Percentiles rank a stretch among this genome's conserved stretches.
Evolutionary conservation across 2,797 vertebrate species (phyloP).

Genomic region (Dipus sagitta): DNA sequence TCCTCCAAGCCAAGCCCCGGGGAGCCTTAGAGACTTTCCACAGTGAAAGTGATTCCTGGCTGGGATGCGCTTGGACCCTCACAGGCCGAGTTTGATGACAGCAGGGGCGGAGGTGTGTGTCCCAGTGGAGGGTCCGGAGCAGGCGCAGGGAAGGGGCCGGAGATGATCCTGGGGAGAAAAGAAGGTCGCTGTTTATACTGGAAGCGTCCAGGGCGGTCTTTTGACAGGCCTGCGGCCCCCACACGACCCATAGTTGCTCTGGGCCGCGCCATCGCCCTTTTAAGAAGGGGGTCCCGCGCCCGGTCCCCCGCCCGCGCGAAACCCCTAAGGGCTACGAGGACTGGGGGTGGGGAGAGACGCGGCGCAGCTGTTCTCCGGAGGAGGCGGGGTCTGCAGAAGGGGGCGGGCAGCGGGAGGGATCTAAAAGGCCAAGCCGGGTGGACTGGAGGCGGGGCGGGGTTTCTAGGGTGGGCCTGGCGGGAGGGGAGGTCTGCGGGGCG

Average conservation of each 20-base stretch:
- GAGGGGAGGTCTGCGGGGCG: not conserved
- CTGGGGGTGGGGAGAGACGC: not conserved
- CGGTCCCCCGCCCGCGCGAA: not conserved
- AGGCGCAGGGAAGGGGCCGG: not conserved
- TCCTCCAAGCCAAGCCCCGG: not conserved
- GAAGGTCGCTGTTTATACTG: too few relatives aligned
- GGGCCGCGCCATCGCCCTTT: slow-evolving; percentile 78
- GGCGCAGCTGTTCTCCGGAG: slow-evolving; percentile 68
- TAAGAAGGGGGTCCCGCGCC: slow-evolving; percentile 75
- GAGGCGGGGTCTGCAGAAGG: not conserved
- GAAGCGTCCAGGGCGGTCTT: rapidly evolving
- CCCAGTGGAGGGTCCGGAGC: rapidly evolving
- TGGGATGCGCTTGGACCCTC: not conserved
- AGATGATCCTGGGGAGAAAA: not conserved
- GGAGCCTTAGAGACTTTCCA: not conserved
- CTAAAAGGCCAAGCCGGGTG: not conserved
- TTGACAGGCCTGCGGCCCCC: not conserved
- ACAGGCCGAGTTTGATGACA: not conserved
- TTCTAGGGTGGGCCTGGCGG: too few relatives aligned
- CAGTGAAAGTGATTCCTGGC: not conserved
- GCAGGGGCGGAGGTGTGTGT: not conserved
- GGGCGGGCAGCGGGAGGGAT: not conserved
- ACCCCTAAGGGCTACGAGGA: not conserved
- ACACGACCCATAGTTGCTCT: not conserved
- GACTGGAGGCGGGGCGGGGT: not conserved